Conservation (phyloP, 2,797 vertebrate genomes). For the Acrocephalus scirpaceus region DNA sequence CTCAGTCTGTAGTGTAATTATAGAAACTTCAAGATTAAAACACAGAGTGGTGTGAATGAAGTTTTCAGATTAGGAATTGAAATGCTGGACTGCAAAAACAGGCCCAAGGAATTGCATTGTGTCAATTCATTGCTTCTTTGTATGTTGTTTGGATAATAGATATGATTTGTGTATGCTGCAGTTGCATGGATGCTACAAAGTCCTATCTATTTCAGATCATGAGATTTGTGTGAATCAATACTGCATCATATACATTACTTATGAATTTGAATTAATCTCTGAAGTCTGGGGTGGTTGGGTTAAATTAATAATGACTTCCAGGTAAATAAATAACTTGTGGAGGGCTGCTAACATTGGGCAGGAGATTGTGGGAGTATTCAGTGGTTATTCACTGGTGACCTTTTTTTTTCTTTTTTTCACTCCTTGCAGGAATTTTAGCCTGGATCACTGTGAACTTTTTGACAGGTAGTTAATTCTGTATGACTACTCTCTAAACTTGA, state of each 20-base stretch:
- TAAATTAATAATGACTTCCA: neutral
- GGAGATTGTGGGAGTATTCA: neutral
- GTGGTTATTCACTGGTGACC: neutral
- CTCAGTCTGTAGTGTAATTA: neutral
- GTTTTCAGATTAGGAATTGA: neutral
- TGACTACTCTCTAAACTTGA: neutral
- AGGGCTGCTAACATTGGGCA: neutral
- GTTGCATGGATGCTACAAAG: neutral
- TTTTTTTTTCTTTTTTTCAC: neutral
- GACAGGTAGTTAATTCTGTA: slow-evolving; percentile 85
- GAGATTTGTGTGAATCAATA: neutral
- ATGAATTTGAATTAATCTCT: neutral
- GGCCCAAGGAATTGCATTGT: neutral
- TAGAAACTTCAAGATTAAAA: neutral
- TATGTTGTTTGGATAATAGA: neutral
- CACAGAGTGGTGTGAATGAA: neutral
- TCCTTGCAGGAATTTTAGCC: slow-evolving; percentile 89
- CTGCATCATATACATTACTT: neutral
- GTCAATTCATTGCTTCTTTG: neutral
- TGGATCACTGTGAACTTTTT: slow-evolving; percentile 99
- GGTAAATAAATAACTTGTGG: neutral
- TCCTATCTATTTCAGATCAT: neutral
- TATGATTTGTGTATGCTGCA: neutral
- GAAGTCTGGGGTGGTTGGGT: neutral
- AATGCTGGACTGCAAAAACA: neutral